Conservation (phyloP, 2,888 invertebrate species). For the Celastrina argiolus region DNA sequence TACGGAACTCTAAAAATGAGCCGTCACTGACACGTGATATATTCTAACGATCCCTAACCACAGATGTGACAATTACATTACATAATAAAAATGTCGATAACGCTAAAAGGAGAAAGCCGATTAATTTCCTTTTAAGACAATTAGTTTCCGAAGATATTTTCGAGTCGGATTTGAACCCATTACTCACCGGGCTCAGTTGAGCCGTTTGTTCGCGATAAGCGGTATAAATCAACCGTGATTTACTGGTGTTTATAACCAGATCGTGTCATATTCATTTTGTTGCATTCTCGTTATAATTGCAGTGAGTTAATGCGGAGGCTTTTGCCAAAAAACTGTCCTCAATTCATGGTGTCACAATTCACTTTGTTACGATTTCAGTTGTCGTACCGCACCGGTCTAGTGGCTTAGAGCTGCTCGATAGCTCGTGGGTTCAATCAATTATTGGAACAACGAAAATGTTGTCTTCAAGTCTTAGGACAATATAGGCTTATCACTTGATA, state of each 20-base stretch:
- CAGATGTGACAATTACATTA: background rate
- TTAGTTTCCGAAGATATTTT: background rate
- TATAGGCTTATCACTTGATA: too few relatives aligned
- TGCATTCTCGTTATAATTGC: background rate
- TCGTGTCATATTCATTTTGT: background rate
- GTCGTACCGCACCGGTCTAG: too few relatives aligned
- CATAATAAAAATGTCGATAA: background rate
- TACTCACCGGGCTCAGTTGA: background rate
- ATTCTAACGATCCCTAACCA: background rate
- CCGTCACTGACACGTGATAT: background rate
- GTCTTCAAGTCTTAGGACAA: too few relatives aligned
- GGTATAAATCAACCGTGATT: background rate
- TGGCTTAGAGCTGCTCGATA: too few relatives aligned
- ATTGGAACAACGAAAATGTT: too few relatives aligned
- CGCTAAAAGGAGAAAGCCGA: conserved; percentile 11
- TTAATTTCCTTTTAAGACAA: conserved; percentile 3
- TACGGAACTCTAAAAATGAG: too few relatives aligned
- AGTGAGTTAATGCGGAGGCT: background rate
- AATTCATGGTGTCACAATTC: background rate
- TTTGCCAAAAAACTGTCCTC: background rate
- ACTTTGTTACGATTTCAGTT: background rate
- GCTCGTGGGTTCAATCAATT: too few relatives aligned
- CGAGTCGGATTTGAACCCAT: background rate
- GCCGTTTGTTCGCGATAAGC: conserved; percentile 14
- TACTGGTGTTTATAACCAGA: background rate